Percentiles rank a stretch among this genome's conserved stretches.
Conservation (phyloP, 2,797 vertebrate species). For the Poliocrania exsul region DNA sequence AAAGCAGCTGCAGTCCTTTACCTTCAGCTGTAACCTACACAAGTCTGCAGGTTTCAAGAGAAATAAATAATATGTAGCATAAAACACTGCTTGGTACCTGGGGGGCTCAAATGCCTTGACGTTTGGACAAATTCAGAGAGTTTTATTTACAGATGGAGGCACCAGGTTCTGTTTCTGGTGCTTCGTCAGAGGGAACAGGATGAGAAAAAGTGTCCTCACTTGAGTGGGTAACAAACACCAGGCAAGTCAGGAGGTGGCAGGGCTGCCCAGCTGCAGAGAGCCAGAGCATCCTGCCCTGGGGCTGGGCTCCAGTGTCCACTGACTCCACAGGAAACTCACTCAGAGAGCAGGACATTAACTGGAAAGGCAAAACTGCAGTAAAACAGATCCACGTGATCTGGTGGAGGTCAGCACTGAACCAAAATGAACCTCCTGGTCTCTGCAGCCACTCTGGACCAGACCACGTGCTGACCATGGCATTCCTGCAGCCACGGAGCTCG, state of each 20-base stretch:
- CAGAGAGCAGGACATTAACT: neutral
- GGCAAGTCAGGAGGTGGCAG: neutral
- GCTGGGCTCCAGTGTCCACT: neutral
- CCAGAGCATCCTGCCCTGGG: neutral
- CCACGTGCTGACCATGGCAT: neutral
- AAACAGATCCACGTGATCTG: neutral
- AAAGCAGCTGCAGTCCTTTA: neutral
- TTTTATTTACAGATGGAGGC: neutral
- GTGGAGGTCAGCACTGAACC: neutral
- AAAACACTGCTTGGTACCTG: neutral
- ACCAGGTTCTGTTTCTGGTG: neutral
- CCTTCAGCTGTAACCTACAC: neutral
- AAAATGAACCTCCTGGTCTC: neutral
- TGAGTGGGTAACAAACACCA: neutral
- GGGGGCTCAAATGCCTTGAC: neutral
- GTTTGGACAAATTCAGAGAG: neutral
- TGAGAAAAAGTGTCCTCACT: neutral
- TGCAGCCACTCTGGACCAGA: neutral
- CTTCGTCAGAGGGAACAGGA: neutral
- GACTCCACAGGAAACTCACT: neutral
- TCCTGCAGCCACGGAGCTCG: rapidly evolving
- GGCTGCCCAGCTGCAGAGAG: neutral
- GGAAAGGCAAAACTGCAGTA: neutral
- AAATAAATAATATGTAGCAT: neutral
- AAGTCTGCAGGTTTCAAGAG: neutral